Conservation (phyloP, 2,888 invertebrate genomes). For the Antheraea assamensis region DNA sequence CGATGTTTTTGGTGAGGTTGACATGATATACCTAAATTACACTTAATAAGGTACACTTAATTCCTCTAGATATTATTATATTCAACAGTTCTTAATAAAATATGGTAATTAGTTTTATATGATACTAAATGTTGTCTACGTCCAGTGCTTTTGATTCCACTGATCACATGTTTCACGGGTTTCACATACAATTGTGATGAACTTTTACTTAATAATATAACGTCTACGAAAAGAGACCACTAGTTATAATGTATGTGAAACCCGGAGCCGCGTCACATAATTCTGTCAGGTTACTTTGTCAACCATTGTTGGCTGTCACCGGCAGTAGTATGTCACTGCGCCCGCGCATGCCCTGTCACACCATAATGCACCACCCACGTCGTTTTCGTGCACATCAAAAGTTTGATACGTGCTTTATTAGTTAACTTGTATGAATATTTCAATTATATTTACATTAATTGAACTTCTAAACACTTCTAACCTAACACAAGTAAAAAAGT, state of each 20-base stretch:
- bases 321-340: constrained; percentile 52
- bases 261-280: constrained; percentile 32
- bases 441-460: neutral
- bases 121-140: neutral
- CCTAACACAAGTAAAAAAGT: too few species aligned
- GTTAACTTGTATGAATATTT: neutral
- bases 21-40: neutral
- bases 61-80: neutral
- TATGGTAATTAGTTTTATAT: neutral
- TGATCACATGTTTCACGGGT: neutral
- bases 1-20: neutral
- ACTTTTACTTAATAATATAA: neutral
- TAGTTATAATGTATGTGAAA: neutral
- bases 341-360: constrained; percentile 44
- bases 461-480: too few species aligned
- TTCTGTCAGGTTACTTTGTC: constrained; percentile 37
- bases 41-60: neutral
- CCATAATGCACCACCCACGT: constrained; percentile 57
- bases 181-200: neutral
- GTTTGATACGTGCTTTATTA: constrained; percentile 22
- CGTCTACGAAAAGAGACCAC: neutral
- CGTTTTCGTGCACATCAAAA: constrained; percentile 38
- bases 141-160: neutral
- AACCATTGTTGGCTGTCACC: constrained; percentile 46
- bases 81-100: neutral